Evolutionary conservation across 1,140 invertebrate species (phyloP).

Genomic region (Teleopsis dalmanni): DNA sequence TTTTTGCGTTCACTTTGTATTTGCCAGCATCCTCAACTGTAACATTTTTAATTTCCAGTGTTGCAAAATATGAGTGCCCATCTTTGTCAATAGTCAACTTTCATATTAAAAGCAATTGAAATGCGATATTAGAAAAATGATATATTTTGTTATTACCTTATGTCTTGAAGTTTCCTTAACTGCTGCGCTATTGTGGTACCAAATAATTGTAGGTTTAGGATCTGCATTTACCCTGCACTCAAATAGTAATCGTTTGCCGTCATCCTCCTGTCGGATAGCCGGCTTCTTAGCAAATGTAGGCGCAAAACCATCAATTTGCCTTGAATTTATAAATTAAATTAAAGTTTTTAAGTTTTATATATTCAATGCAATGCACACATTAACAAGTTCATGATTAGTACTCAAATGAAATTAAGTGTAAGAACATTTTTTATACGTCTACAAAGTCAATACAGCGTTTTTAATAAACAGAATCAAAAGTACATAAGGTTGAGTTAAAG

Average conservation of each 20-base stretch:
- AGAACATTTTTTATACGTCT: too few species aligned
- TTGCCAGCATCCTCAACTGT: conserved; percentile 95
- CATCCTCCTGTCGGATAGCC: conserved; percentile 91
- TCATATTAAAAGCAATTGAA: conserved; percentile 7
- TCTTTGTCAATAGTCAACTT: conserved; percentile 83
- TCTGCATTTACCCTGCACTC: conserved; percentile 93
- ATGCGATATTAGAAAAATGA: conserved; percentile 1
- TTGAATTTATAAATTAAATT: conserved; percentile 37
- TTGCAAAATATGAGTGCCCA: conserved; percentile 86
- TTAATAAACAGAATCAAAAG: too few species aligned
- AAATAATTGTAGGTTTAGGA: conserved; percentile 81
- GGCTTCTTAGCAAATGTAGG: conserved; percentile 97
- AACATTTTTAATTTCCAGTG: conserved; percentile 86
- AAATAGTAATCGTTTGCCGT: conserved; percentile 90
- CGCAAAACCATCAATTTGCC: conserved; percentile 94
- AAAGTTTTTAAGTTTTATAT: not conserved
- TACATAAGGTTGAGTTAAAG: too few species aligned
- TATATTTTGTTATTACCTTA: conserved; percentile 54
- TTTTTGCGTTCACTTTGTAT: conserved; percentile 93
- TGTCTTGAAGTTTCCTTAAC: conserved; percentile 72
- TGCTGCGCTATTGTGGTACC: conserved; percentile 80
- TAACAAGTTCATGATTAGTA: too few species aligned
- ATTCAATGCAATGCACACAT: not conserved
- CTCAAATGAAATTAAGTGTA: too few species aligned
- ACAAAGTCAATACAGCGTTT: too few species aligned